A percentile compares a stretch with the other conserved stretches of the same genome.
These are phyloP conservation scores for Campoletis raptor DNA, from an alignment of 2,888 invertebrate species.

Conservation along the genomic window DNA sequence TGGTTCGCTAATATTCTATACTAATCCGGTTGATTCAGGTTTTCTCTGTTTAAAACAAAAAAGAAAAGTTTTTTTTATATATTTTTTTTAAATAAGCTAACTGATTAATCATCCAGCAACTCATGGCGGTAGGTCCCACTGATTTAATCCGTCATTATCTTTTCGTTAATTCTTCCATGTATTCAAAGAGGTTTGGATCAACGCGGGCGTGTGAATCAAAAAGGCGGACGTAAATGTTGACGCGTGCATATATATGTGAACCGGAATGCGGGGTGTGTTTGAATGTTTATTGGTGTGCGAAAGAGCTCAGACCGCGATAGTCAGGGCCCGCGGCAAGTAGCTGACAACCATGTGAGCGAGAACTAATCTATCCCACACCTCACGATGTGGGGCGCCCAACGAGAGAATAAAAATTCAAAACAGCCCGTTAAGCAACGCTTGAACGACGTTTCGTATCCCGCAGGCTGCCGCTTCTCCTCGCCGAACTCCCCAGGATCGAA, in stretches of 20 bases:
- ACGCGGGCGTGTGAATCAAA: constrained; percentile 49
- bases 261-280: constrained; percentile 9
- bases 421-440: constrained; percentile 78
- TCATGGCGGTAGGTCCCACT: constrained; percentile 60
- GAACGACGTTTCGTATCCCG: constrained; percentile 71
- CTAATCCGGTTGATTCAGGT: neutral
- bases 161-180: constrained; percentile 36
- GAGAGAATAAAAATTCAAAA: constrained; percentile 78
- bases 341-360: constrained; percentile 78
- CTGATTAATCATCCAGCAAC: constrained; percentile 56
- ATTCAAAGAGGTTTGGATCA: constrained; percentile 27
- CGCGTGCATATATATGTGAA: neutral
- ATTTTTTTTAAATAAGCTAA: constrained; percentile 5
- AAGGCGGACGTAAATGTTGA: constrained; percentile 27
- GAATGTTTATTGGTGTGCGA: constrained; percentile 43
- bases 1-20: constrained; percentile 11
- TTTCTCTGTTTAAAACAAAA: neutral
- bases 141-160: constrained; percentile 49
- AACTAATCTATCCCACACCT: constrained; percentile 82
- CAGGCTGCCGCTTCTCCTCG: constrained; percentile 40
- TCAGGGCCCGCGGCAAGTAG: constrained; percentile 76
- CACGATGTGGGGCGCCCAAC: constrained; percentile 67
- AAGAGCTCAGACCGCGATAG: constrained; percentile 33
- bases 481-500: constrained; percentile 44
- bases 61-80: neutral